Evolutionary conservation across 2,888 invertebrate species (phyloP).

Genomic region (Ceraclea dissimilis): DNA sequence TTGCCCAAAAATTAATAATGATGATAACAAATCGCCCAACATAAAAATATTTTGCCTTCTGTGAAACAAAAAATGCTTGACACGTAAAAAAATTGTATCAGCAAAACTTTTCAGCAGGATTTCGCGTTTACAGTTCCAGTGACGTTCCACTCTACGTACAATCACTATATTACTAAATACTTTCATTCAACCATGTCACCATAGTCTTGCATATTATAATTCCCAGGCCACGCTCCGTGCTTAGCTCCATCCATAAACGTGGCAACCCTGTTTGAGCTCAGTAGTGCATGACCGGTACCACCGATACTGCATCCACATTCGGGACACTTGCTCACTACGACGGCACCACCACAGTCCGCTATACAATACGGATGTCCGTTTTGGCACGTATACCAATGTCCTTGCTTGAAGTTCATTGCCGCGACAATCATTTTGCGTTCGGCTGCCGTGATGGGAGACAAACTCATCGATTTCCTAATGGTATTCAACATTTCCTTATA

Average conservation of each 20-base stretch:
- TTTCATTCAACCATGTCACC: too few relatives aligned
- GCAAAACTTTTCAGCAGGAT: too few relatives aligned
- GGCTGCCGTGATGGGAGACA: slow-evolving; percentile 31
- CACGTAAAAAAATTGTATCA: too few relatives aligned
- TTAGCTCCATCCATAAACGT: slow-evolving; percentile 48
- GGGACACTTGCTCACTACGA: slow-evolving; percentile 41
- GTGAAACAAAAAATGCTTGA: too few relatives aligned
- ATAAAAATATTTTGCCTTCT: too few relatives aligned
- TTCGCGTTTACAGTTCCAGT: too few relatives aligned
- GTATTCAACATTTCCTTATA: background rate
- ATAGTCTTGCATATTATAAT: slow-evolving; percentile 32
- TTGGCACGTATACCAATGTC: slow-evolving; percentile 66
- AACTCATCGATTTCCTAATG: background rate
- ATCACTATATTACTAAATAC: too few relatives aligned
- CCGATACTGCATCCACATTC: slow-evolving; percentile 55
- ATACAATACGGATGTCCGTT: slow-evolving; percentile 63
- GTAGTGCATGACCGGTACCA: slow-evolving; percentile 42
- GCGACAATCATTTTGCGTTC: slow-evolving; percentile 49
- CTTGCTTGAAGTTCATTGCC: slow-evolving; percentile 49
- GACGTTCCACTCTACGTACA: too few relatives aligned
- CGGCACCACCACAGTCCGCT: slow-evolving; percentile 61
- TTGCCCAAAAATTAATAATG: too few relatives aligned
- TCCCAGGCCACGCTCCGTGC: slow-evolving; percentile 43
- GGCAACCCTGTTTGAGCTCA: slow-evolving; percentile 40
- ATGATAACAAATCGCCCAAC: too few relatives aligned